phyloP scores from a whole-genome alignment of 2,113 vertebrate species.

The Gila orcuttii region DNA sequence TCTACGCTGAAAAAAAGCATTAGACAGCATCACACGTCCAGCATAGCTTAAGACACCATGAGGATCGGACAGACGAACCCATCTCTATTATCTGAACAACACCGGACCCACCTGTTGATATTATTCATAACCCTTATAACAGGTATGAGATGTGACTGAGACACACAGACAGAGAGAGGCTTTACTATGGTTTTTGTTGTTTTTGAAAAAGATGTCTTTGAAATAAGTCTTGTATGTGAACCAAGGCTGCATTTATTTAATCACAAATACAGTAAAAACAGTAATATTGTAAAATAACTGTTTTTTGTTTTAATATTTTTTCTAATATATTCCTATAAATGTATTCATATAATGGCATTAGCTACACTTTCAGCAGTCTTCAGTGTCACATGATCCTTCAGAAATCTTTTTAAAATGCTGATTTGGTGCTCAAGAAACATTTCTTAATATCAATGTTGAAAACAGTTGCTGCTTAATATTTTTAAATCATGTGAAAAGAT shows the following conservation, averaged over 20 bases:
- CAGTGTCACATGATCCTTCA: neutral
- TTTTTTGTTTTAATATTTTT: neutral
- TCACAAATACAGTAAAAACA: neutral
- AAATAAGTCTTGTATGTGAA: neutral
- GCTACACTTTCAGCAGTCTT: neutral
- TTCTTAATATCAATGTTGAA: neutral
- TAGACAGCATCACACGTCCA: neutral
- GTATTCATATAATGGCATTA: neutral
- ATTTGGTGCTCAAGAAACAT: neutral
- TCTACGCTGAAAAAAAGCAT: neutral
- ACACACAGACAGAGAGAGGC: neutral
- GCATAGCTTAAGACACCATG: slow-evolving; percentile 16
- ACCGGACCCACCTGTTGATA: neutral
- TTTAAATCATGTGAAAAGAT: neutral
- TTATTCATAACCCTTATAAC: slow-evolving; percentile 8
- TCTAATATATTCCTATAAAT: neutral
- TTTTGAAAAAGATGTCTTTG: neutral
- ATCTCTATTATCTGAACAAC: neutral
- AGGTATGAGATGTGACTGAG: neutral
- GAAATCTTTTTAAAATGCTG: neutral
- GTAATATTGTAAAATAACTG: neutral
- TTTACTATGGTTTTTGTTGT: neutral
- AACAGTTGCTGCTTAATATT: neutral
- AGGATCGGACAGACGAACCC: neutral
- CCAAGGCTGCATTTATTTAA: neutral